Conservation (phyloP, 2,888 invertebrate species). For the Stomorhina lunata region DNA sequence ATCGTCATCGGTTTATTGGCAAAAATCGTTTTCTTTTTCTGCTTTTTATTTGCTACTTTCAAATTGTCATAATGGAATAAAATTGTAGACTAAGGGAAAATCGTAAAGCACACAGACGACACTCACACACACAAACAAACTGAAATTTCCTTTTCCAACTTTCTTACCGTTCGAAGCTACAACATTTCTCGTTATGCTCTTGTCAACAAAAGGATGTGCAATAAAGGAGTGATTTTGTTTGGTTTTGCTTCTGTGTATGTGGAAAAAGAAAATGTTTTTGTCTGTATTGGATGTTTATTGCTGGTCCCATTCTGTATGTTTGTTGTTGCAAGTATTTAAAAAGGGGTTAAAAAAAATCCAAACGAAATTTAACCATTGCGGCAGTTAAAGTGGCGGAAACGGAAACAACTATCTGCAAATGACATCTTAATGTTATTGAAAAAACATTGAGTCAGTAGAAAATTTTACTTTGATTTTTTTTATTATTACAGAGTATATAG, state of each 20-base stretch:
- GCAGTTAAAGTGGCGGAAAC: conserved; percentile 65
- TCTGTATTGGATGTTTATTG: conserved; percentile 46
- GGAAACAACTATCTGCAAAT: conserved; percentile 67
- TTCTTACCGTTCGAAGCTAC: conserved; percentile 17
- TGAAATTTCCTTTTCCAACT: conserved; percentile 12
- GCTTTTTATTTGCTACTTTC: conserved; percentile 40
- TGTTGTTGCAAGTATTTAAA: conserved; percentile 27
- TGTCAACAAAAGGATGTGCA: conserved; percentile 60
- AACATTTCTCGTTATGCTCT: conserved; percentile 36
- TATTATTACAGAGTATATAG: not conserved
- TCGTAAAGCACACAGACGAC: not conserved
- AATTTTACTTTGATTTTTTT: conserved; percentile 27
- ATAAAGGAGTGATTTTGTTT: conserved; percentile 59
- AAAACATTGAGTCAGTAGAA: conserved; percentile 66
- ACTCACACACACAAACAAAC: not conserved
- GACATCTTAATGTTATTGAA: conserved; percentile 68
- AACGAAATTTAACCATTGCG: conserved; percentile 62
- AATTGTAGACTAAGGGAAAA: conserved; percentile 46
- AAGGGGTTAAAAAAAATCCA: conserved; percentile 18
- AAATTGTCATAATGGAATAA: conserved; percentile 55
- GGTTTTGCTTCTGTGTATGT: conserved; percentile 29
- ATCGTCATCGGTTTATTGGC: conserved; percentile 49
- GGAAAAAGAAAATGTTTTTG: not conserved
- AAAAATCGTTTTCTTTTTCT: conserved; percentile 36
- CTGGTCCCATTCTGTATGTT: not conserved